Percentiles rank a stretch among this genome's conserved stretches.
Conservation (phyloP, 2,888 invertebrate genomes). For the Epinotia bilunana region DNA sequence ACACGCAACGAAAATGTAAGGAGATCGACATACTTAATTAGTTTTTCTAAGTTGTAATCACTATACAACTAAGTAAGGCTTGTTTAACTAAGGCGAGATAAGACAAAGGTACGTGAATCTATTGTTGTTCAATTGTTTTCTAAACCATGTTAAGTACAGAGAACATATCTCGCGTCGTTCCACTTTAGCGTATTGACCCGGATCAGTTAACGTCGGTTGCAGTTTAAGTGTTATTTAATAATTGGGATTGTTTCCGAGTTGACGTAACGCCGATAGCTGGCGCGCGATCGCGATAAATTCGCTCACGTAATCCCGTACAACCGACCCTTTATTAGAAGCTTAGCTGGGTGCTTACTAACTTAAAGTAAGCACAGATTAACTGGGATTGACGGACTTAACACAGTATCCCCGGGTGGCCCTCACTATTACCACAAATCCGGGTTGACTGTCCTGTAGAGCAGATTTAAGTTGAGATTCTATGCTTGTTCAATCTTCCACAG, state of each 20-base stretch:
- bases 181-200: conserved; percentile 26
- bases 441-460: background rate
- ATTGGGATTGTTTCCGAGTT: conserved; percentile 40
- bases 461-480: background rate
- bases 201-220: background rate
- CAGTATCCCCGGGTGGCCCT: conserved; percentile 2
- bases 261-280: conserved; percentile 34
- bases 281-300: conserved; percentile 17
- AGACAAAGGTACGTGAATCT: conserved; percentile 18
- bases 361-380: background rate
- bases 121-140: conserved; percentile 14
- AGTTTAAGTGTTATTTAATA: conserved; percentile 42
- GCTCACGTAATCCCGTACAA: conserved; percentile 34
- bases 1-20: conserved; percentile 4
- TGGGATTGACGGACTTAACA: background rate
- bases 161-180: conserved; percentile 5
- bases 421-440: background rate
- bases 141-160: conserved; percentile 35
- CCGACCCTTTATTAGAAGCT: background rate
- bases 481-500: background rate
- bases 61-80: background rate
- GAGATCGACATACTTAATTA: background rate
- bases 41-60: background rate
- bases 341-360: background rate
- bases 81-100: conserved; percentile 9